Evolutionary conservation across 2,888 invertebrate genomes (phyloP).

Genomic region (Bedellia somnulentella): DNA sequence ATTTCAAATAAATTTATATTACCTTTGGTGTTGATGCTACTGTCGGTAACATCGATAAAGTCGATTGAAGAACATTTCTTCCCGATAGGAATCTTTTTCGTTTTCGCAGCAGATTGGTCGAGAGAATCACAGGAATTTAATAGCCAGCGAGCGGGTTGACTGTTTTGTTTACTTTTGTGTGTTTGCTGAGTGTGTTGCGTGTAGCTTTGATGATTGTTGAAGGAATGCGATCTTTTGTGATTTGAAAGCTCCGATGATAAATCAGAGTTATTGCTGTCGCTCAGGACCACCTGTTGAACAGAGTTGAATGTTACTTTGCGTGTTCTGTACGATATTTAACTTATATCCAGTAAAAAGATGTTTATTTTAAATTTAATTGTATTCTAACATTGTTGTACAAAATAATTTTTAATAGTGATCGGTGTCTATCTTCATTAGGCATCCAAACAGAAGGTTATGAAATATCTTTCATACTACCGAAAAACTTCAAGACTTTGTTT

Average conservation of each 20-base stretch:
- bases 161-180: constrained; percentile 64
- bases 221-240: constrained; percentile 70
- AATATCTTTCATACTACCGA: no score
- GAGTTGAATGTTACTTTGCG: no score
- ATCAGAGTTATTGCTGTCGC: constrained; percentile 56
- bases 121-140: constrained; percentile 54
- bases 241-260: constrained; percentile 55
- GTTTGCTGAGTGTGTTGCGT: constrained; percentile 64
- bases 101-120: constrained; percentile 42
- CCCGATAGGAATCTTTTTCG: constrained; percentile 54
- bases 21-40: constrained; percentile 63
- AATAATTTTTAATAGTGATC: no score
- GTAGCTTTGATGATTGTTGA: constrained; percentile 71
- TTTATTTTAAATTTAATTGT: not conserved
- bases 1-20: no score
- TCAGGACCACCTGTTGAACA: constrained; percentile 66
- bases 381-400: no score
- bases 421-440: no score
- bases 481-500: no score
- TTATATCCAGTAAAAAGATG: no score
- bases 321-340: no score
- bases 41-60: constrained; percentile 52
- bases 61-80: constrained; percentile 61
- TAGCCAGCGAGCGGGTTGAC: constrained; percentile 56
- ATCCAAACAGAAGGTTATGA: no score